Conservation (phyloP, 2,113 vertebrate species). For the Ifrita kowaldi region DNA sequence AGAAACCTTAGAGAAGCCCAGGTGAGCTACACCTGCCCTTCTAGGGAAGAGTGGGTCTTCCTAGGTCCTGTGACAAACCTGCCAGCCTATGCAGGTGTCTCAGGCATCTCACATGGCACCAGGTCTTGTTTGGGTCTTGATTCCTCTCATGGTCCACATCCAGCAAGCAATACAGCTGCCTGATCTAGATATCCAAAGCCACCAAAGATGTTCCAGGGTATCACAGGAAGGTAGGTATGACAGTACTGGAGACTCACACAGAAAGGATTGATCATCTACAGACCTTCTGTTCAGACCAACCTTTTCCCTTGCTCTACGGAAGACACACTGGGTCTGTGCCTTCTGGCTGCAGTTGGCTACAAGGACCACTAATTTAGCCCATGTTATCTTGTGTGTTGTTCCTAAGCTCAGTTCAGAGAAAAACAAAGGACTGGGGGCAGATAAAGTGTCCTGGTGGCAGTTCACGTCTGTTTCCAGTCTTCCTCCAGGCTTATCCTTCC, state of each 20-base stretch:
- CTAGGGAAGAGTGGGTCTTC: neutral
- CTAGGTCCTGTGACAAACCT: neutral
- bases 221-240: neutral
- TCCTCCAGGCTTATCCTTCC: neutral
- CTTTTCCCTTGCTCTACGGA: neutral
- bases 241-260: neutral
- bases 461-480: neutral
- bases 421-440: neutral
- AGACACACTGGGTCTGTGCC: neutral
- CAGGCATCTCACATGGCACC: neutral
- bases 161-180: neutral
- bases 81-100: neutral
- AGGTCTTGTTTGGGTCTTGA: neutral
- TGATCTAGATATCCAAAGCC: neutral
- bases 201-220: neutral
- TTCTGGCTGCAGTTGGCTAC: neutral
- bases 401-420: neutral
- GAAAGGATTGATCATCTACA: neutral
- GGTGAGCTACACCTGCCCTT: neutral
- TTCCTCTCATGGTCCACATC: neutral
- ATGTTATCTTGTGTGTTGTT: neutral
- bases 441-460: neutral
- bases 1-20: neutral
- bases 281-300: neutral
- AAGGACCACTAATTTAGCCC: neutral